Conservation (phyloP, 2,797 vertebrate species). For the Ptychobarbus kaznakovi region DNA sequence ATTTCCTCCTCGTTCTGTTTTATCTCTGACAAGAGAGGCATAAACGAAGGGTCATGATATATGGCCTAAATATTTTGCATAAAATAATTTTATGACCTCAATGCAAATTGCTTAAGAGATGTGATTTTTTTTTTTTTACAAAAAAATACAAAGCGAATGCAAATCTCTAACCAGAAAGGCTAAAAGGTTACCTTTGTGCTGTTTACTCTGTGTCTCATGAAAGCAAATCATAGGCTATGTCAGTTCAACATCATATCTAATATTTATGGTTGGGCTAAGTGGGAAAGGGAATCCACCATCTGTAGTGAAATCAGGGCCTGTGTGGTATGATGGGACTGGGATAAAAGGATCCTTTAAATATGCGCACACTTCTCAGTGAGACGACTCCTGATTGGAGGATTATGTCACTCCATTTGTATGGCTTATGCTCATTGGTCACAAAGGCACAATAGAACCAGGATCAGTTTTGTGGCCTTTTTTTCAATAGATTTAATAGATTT, state of each 20-base stretch:
- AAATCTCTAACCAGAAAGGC: background rate
- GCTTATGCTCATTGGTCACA: background rate
- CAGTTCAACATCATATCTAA: background rate
- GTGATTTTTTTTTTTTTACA: background rate
- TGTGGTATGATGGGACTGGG: background rate
- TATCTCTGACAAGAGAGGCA: background rate
- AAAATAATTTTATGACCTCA: background rate
- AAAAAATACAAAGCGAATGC: background rate
- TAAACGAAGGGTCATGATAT: background rate
- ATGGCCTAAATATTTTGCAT: background rate
- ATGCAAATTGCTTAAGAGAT: background rate
- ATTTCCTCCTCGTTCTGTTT: slow-evolving; percentile 5
- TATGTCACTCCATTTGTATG: background rate
- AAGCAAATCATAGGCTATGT: slow-evolving; percentile 26
- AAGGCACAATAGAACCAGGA: background rate
- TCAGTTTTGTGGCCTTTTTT: slow-evolving; percentile 32
- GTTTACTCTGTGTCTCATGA: background rate
- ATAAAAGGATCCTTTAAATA: slow-evolving; percentile 14
- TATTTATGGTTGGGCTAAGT: background rate
- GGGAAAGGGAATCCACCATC: background rate
- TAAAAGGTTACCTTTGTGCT: background rate
- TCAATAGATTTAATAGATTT: slow-evolving; percentile 20
- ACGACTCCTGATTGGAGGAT: background rate
- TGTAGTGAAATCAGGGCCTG: background rate
- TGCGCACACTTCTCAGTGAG: background rate